phyloP scores from a whole-genome alignment of 2,888 invertebrate genomes.

The Cerastis leucographa region DNA sequence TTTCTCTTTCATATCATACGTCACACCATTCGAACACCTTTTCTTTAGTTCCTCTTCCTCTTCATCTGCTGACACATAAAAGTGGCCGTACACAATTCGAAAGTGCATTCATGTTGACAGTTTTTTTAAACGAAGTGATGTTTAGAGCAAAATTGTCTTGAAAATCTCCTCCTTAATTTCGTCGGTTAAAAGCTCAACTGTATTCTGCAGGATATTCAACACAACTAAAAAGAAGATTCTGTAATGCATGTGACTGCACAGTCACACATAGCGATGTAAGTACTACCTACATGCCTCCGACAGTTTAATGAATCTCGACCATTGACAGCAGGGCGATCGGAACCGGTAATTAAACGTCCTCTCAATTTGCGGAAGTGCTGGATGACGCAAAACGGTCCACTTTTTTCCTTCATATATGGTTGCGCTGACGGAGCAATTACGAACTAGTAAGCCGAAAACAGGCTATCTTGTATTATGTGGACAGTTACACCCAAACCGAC shows the following conservation, averaged over 20 bases:
- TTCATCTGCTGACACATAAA: too few relatives aligned
- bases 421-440: background rate
- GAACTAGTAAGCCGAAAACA: background rate
- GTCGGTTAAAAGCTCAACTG: background rate
- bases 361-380: background rate
- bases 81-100: background rate
- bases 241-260: background rate
- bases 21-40: too few relatives aligned
- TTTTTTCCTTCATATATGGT: background rate
- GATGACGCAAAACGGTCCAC: background rate
- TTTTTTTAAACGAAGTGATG: too few relatives aligned
- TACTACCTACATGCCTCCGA: background rate
- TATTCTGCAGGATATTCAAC: background rate
- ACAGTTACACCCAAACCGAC: background rate
- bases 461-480: background rate
- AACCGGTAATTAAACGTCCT: slow-evolving; percentile 9
- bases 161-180: background rate
- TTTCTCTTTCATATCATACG: too few relatives aligned
- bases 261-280: background rate
- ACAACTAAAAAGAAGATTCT: background rate
- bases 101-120: too few relatives aligned
- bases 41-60: too few relatives aligned
- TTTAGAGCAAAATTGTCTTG: background rate
- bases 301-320: background rate
- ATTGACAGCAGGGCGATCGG: background rate